Evolutionary conservation across 2,888 invertebrate genomes (phyloP), one percentile per base, ranked within the genome.

Genomic region (Heliconius cydno): DNA sequence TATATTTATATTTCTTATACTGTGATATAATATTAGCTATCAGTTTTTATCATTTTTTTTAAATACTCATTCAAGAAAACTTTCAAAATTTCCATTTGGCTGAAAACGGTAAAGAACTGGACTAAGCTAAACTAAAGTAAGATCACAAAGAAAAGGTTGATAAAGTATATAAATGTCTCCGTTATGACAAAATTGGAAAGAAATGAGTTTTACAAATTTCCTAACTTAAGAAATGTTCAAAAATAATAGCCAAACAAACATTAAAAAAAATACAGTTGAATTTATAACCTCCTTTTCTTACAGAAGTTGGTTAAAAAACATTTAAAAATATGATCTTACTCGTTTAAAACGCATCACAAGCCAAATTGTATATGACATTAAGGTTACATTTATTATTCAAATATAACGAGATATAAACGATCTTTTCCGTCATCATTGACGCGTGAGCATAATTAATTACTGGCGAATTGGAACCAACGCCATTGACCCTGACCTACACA

Each of bases 1-100:
- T 41, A 13, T 60, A 60, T 73, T 73, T 73, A 60, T 73, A 13
- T n/a, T 25, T 41, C n/a, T n/a, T n/a, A 68, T 41, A 68, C 38
- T 15, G 41, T 41, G 9, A 68, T 66, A 30, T 38, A 68, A 38
- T 38, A n/a, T 68, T n/a, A 0, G 9, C 19, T 28, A 30, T 65
- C 28, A 65, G 22, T 57, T 57, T 28, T 65, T 28, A 28, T 65
- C 7, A 15, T 28, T 6, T 52, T 52, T 22, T 22, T 57, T 22
- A 57, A 57, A 57, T 57, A 22, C 1, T 57, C 57, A 22, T 22
- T 22, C 9, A 57, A 57, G 22, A 9, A 57, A 3, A 57, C 22
- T 22, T 57, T 57, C 9, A 22, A 9, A 9, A 9, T 57, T 57
- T 57, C 22, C 22, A 57, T 57, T 57, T 57, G 57, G 22, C 22